phyloP scores from a whole-genome alignment of 2,113 vertebrate genomes.

The Pseudopodoces humilis region DNA sequence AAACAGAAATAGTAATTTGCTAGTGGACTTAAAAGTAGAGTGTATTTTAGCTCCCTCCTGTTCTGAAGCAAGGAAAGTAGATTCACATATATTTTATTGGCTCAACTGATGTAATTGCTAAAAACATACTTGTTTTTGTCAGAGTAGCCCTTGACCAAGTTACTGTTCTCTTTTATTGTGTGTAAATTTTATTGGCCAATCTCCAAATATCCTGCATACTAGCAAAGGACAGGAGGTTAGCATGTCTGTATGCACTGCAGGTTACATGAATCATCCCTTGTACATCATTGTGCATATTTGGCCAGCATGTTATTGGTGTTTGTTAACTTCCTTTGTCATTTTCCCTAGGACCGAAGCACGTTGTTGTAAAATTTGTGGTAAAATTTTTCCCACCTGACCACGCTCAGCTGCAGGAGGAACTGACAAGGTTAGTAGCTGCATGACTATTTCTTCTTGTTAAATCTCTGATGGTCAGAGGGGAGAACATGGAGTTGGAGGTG shows the following conservation, averaged over 20 bases:
- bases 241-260: background rate
- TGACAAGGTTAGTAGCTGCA: constrained; percentile 86
- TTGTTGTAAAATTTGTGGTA: constrained; percentile 91
- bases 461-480: background rate
- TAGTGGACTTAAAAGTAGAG: background rate
- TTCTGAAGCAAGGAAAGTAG: background rate
- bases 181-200: background rate
- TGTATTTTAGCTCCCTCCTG: background rate
- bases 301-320: background rate
- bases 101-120: background rate
- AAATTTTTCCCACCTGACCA: constrained; percentile 98
- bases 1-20: background rate
- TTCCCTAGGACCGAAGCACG: constrained; percentile 87
- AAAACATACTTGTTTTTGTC: background rate
- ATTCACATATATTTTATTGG: background rate
- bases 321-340: background rate
- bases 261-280: background rate
- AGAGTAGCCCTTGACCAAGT: background rate
- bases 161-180: background rate
- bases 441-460: background rate
- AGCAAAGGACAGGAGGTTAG: background rate
- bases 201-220: background rate
- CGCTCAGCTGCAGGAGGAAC: constrained; percentile 92
- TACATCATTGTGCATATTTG: background rate
- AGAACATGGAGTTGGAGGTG: background rate